These are phyloP conservation scores for Carlito syrichta DNA, from an alignment of 2,113 vertebrate genomes.

Conservation along the genomic window DNA sequence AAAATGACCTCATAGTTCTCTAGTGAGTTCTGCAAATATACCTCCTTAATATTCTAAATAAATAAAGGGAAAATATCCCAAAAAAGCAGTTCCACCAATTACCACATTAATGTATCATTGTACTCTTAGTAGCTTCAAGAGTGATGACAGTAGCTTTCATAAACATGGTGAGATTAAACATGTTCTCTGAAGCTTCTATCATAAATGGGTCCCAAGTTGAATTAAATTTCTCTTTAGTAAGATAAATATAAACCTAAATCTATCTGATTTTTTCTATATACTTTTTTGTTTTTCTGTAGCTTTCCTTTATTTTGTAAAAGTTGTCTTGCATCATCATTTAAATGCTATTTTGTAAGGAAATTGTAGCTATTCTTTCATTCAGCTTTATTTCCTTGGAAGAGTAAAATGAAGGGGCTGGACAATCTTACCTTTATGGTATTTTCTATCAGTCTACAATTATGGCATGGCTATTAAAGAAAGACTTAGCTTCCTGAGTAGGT, in stretches of 20 bases:
- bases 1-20: neutral
- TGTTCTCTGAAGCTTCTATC: neutral
- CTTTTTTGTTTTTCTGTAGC: neutral
- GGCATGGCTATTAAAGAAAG: neutral
- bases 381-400: conserved; percentile 11
- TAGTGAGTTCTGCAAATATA: neutral
- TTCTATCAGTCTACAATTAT: neutral
- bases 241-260: neutral
- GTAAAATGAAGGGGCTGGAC: neutral
- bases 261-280: neutral
- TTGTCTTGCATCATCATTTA: neutral
- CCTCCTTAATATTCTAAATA: neutral
- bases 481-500: neutral
- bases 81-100: neutral
- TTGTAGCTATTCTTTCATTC: neutral
- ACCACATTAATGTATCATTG: neutral
- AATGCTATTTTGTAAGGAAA: neutral
- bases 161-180: neutral
- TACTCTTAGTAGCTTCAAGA: neutral
- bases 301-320: neutral
- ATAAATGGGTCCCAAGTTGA: neutral
- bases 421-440: neutral
- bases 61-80: neutral
- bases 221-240: conserved; percentile 4
- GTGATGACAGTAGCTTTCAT: neutral